These are phyloP conservation scores for Rhadinocentrus ornatus DNA, from an alignment of 2,797 vertebrate species.

Conservation along the genomic window DNA sequence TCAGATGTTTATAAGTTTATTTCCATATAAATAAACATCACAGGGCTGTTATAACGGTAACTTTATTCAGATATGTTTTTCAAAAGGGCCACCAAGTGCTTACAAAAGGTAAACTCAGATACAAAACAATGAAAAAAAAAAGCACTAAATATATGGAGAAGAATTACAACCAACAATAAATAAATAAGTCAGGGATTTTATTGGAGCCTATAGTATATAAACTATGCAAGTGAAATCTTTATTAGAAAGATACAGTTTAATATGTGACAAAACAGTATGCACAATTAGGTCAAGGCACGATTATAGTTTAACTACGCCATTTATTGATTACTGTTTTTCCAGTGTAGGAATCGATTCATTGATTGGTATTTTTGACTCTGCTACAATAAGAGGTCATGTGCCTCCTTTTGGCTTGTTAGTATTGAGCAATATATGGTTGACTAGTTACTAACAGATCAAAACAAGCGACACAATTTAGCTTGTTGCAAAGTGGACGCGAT, in stretches of 20 bases:
- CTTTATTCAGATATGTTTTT: neutral
- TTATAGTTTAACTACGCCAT: neutral
- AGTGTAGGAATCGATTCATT: neutral
- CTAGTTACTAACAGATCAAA: neutral
- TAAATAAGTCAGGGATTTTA: neutral
- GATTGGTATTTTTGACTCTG: neutral
- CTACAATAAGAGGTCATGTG: neutral
- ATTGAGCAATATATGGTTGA: neutral
- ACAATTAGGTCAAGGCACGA: neutral
- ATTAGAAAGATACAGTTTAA: neutral
- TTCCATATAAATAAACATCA: neutral
- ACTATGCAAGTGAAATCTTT: neutral
- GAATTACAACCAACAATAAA: neutral
- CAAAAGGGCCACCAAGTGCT: neutral
- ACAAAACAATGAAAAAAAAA: neutral
- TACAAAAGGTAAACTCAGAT: neutral
- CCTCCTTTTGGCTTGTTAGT: neutral
- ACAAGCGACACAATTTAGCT: neutral
- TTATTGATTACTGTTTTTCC: neutral
- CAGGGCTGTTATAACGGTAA: neutral
- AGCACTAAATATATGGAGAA: neutral
- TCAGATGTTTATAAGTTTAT: neutral
- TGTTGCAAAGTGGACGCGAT: no score
- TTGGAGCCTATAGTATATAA: neutral
- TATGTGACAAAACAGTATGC: neutral